Evolutionary conservation across 2,797 vertebrate genomes (phyloP), one percentile per base, ranked within the genome.

Genomic region (Enteromius anoplus): DNA sequence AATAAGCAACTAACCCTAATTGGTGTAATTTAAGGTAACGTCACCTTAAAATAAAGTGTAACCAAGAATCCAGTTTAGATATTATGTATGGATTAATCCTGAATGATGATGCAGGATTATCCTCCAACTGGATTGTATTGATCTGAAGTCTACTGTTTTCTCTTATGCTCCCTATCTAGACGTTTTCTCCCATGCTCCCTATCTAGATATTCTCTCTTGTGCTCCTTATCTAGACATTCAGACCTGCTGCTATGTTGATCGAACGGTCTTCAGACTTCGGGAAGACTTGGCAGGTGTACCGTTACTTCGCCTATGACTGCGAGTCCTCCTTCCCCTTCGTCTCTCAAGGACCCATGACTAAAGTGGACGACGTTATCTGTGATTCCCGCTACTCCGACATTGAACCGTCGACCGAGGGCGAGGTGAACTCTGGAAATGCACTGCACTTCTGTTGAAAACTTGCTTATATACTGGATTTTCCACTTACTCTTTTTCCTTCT

Each of bases 321-420:
- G 98, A 98, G 91, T 88, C 94, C 4, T 95, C 97, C 0, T 99
- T 98, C 91, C 96, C 96, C 0, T 90, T 91, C 0, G 72, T 98
- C 69, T 96, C 95, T 51, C 91, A 89, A 0, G 97, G 97, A 86
- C 96, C 97, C 21, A 97, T 99, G 97, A 94, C 95, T 88, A 98
- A 96, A 90, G 98, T 99, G 0, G 97, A 99, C 71, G 97, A 99
- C 76, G 93, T 99, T 26, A 98, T 99, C 86, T 99, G 98, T 80
- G 98, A 99, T 90, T 96, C 97, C 0, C 96, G 96, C 17, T 99
- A 99, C 88, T 99, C 98, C 0, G 98, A 99, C 90, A 99, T 99
- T 2, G 98, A 99, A 80, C 98, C 98, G 8, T 99, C 98, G 58
- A 97, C 97, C 0, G 97, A 99, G 86, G 98, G 98, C 91, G 98